Percentiles rank a stretch among this genome's conserved stretches.
phyloP scores from a whole-genome alignment of 1,140 invertebrate species.

The Scaptomyza pallida region DNA sequence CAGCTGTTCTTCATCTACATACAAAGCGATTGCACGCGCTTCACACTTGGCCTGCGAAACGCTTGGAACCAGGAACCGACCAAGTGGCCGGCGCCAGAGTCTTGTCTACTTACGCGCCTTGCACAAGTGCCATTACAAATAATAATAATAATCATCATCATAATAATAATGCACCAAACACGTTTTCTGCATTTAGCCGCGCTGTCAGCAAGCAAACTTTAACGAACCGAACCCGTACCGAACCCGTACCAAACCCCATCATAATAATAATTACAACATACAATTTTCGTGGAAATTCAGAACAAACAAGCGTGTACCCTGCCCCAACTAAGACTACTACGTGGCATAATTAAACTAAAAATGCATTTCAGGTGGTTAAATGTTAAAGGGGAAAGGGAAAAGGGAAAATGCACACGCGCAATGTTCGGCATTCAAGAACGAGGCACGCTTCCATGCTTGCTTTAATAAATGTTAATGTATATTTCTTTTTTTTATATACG shows the following conservation, averaged over 20 bases:
- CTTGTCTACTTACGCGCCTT: constrained; percentile 3
- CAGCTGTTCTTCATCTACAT: constrained; percentile 38
- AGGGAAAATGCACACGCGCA: constrained; percentile 17
- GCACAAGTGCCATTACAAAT: constrained; percentile 41
- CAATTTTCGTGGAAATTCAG: constrained; percentile 77
- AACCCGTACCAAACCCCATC: constrained; percentile 9
- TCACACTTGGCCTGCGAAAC: constrained; percentile 24
- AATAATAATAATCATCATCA: constrained; percentile 5
- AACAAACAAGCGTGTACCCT: constrained; percentile 28
- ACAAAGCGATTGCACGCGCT: constrained; percentile 35
- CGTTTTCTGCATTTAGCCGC: constrained; percentile 29
- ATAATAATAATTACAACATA: constrained; percentile 70
- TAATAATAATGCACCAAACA: constrained; percentile 55
- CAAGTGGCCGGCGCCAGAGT: constrained; percentile 58
- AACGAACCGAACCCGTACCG: too few relatives aligned
- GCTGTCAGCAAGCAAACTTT: constrained; percentile 22
- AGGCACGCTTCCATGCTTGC: constrained; percentile 68
- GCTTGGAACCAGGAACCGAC: constrained; percentile 11
- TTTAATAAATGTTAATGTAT: constrained; percentile 76
- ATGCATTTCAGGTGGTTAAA: constrained; percentile 38
- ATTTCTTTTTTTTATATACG: constrained; percentile 64
- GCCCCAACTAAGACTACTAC: constrained; percentile 46
- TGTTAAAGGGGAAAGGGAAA: not conserved
- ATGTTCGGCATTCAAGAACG: constrained; percentile 4
- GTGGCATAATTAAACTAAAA: constrained; percentile 74